Conservation (phyloP, 2,888 invertebrate genomes). For the Malthinus seriepunctatus region DNA sequence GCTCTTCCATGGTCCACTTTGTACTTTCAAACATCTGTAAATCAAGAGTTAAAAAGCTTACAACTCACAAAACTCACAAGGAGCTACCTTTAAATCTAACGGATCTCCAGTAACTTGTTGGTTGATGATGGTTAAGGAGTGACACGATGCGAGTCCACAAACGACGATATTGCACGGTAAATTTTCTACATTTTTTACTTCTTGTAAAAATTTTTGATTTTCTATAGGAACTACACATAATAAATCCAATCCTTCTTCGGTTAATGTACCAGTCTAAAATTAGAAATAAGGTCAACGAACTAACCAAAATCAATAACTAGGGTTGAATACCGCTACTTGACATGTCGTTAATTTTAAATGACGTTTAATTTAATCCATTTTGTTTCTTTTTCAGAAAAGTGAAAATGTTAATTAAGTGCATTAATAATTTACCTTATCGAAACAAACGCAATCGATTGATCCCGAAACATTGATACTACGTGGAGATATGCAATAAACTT, state of each 20-base stretch:
- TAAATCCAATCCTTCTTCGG: conserved; percentile 95
- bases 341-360: too few relatives aligned
- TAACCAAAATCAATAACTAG: not conserved
- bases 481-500: conserved; percentile 91
- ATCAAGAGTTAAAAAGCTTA: conserved; percentile 9
- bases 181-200: conserved; percentile 56
- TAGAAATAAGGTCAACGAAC: too few relatives aligned
- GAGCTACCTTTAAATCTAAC: conserved; percentile 78
- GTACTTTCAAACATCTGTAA: conserved; percentile 92
- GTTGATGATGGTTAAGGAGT: conserved; percentile 89
- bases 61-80: not conserved
- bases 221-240: conserved; percentile 82
- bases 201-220: conserved; percentile 55
- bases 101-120: conserved; percentile 91
- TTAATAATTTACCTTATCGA: conserved; percentile 73
- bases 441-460: conserved; percentile 85
- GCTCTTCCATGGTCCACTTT: conserved; percentile 88
- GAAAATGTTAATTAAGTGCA: too few relatives aligned
- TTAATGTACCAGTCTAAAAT: conserved; percentile 88
- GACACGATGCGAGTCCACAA: conserved; percentile 88
- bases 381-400: too few relatives aligned
- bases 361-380: too few relatives aligned
- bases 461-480: conserved; percentile 92
- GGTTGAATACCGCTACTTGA: too few relatives aligned
- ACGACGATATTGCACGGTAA: conserved; percentile 53